Base-by-base conservation (phyloP, 1,140 invertebrate species). In the Asobara japonica region DNA sequence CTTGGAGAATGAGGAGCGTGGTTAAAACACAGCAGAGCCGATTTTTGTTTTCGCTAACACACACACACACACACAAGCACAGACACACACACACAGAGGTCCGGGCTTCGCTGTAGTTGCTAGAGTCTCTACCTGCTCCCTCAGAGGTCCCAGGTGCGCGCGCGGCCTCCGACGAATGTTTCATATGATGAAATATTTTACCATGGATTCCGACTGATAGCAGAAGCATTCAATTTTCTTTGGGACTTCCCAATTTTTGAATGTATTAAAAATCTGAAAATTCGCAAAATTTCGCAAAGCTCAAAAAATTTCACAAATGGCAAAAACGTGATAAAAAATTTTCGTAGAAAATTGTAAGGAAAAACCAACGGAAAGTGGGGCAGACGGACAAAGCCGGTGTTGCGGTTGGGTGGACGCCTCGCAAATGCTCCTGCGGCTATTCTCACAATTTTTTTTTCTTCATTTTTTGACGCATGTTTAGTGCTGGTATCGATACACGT, bases 331-430 rank as follows among this genome's bases (percentile, higher is more conserved):
- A 38, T 38, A n/a, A 38, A 1, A 8, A 38, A n/a, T n/a, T 38
- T 38, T 38, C 36, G 36, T n/a, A n/a, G 36, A 38, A 38, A 38
- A 38, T 4, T n/a, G 3, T 8, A 38, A 13, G 36, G 8, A 38
- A 38, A 38, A 38, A 38, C n/a, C 41, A 45, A 45, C 7, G 41
- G 41, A 45, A 45, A 13, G 41, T 45, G 41, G n/a, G 18, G 45
- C 22, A 45, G 65, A 36, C 25, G 33, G 65, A 66, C 65, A 41
- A 66, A 66, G 65, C 38, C 65, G 48, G 22, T 27, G 65, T 67
- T 22, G 65, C 65, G 65, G 36, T 48, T 48, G 38, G 65, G 11
- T 67, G 65, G 65, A 45, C 41, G 18, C 18, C 41, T 45, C n/a
- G n/a, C 41, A 45, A 45, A 5, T 11, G 13, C 41, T 16, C 4